Evolutionary conservation across 1,140 invertebrate genomes (phyloP).

Genomic region (Drosophila baimaii): DNA sequence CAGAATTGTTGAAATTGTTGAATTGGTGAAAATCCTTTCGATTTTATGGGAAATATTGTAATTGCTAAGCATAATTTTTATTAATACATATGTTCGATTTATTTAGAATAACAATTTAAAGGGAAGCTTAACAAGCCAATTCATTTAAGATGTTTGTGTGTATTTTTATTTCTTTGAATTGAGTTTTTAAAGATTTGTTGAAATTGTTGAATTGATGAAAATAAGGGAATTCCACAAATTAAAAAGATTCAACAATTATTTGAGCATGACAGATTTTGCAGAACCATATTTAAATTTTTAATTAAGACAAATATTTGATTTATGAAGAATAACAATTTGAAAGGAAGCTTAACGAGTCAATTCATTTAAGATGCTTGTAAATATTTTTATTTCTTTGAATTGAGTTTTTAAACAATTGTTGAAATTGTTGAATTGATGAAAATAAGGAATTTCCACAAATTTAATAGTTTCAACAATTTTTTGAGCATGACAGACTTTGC

Average conservation of each 20-base stretch:
- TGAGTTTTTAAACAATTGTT: neutral
- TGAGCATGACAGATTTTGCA: too few species aligned
- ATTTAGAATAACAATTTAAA: accelerated
- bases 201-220: neutral
- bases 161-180: too few species aligned
- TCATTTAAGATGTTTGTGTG: too few species aligned
- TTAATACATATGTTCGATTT: neutral
- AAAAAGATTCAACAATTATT: neutral
- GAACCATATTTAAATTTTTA: too few species aligned
- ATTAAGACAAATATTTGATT: neutral
- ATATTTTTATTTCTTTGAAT: too few species aligned
- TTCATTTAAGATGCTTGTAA: too few species aligned
- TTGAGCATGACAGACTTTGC: too few species aligned
- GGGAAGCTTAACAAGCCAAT: too few species aligned
- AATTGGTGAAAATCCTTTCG: neutral
- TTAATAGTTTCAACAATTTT: neutral
- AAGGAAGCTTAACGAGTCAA: too few species aligned
- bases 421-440: neutral
- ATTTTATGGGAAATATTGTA: neutral
- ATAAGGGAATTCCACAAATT: neutral
- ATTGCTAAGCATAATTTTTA: neutral
- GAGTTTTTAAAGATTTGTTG: neutral
- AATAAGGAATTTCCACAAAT: neutral
- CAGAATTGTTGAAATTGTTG: neutral
- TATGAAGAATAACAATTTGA: neutral